Percentiles rank a stretch among this genome's conserved stretches.
Conservation (phyloP, 2,888 invertebrate species). For the Drosophila neutralis region DNA sequence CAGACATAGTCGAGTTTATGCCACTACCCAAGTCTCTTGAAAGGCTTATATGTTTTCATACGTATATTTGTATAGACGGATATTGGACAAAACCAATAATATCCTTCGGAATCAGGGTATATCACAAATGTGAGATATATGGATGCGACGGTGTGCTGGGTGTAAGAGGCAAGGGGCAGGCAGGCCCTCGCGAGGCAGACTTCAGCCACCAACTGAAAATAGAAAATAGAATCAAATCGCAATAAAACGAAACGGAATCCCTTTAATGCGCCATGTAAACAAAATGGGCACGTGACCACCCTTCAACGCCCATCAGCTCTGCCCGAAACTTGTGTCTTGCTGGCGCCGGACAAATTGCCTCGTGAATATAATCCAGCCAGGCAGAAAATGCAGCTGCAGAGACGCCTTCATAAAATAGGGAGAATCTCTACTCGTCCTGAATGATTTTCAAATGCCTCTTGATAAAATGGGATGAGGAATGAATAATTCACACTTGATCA, state of each 20-base stretch:
- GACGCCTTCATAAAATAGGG: slow-evolving; percentile 56
- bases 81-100: background rate
- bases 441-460: slow-evolving; percentile 21
- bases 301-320: background rate
- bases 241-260: slow-evolving; percentile 79
- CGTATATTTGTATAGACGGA: background rate
- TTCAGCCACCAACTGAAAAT: slow-evolving; percentile 44
- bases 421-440: slow-evolving; percentile 3
- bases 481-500: slow-evolving; percentile 56
- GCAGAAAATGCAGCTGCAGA: slow-evolving; percentile 40
- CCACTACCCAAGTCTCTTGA: background rate
- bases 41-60: background rate
- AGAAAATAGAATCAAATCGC: slow-evolving; percentile 69
- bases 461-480: slow-evolving; percentile 18
- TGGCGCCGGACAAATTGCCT: slow-evolving; percentile 68
- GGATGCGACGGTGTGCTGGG: slow-evolving; percentile 24
- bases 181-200: slow-evolving; percentile 27
- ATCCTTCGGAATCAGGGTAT: slow-evolving; percentile 1
- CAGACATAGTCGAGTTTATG: background rate
- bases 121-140: slow-evolving; percentile 50
- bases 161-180: slow-evolving; percentile 21
- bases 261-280: slow-evolving; percentile 82
- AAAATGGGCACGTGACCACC: slow-evolving; percentile 81
- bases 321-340: slow-evolving; percentile 30
- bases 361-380: slow-evolving; percentile 57